phyloP scores from a whole-genome alignment of 2,113 vertebrate species.

The Globicephala melas region DNA sequence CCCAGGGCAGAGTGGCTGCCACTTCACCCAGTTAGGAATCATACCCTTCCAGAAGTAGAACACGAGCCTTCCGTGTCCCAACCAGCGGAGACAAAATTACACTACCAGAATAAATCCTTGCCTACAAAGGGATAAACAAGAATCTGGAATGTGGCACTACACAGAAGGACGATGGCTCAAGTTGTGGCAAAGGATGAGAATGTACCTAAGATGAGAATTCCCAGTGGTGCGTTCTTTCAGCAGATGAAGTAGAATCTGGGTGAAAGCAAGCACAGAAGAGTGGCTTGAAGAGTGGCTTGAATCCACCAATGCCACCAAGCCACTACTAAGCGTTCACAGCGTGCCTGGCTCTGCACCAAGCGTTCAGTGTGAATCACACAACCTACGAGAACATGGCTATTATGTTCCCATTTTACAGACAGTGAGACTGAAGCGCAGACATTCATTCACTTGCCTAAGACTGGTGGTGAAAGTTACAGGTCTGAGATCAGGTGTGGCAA shows the following conservation, averaged over 20 bases:
- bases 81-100: slow-evolving; percentile 36
- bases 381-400: no score
- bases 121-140: background rate
- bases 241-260: background rate
- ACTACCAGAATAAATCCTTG: slow-evolving; percentile 46
- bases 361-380: no score
- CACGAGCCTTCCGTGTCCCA: slow-evolving; percentile 43
- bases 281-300: no score
- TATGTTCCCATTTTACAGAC: no score
- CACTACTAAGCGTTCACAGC: no score
- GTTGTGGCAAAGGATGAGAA: fast-evolving
- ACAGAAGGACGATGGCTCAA: background rate
- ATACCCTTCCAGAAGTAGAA: slow-evolving; percentile 53
- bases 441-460: no score
- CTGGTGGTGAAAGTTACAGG: fast-evolving
- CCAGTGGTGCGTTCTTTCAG: background rate
- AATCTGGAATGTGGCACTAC: background rate
- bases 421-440: no score
- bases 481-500: background rate
- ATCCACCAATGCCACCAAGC: no score
- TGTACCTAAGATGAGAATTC: fast-evolving
- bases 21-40: slow-evolving; percentile 62
- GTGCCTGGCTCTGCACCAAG: no score
- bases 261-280: background rate
- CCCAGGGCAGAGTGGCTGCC: slow-evolving; percentile 72